A percentile compares a stretch with the other conserved stretches of the same genome.
Conservation (phyloP, 2,888 invertebrate genomes). For the Gasteruption jaculator region DNA sequence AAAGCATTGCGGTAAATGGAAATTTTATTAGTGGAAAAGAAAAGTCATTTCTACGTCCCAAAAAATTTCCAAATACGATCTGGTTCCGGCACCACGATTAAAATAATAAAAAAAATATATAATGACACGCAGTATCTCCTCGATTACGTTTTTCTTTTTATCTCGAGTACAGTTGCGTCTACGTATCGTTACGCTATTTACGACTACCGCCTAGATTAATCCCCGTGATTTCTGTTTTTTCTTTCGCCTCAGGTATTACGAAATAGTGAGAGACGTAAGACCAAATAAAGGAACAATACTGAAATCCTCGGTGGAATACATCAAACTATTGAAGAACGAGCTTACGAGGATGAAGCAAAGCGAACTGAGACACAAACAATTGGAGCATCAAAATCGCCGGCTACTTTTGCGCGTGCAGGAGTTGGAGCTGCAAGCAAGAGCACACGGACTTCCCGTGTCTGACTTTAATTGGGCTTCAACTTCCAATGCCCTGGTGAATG, state of each 20-base stretch:
- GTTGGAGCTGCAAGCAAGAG: conserved; percentile 71
- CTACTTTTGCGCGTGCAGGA: conserved; percentile 79
- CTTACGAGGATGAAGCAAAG: conserved; percentile 70
- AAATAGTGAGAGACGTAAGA: conserved; percentile 81
- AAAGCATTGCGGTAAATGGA: no score
- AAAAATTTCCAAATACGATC: neutral
- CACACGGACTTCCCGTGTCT: conserved; percentile 67
- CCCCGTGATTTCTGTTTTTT: conserved; percentile 3
- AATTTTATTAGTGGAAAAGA: neutral
- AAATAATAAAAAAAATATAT: conserved; percentile 4
- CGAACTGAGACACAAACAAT: conserved; percentile 73
- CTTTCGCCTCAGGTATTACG: conserved; percentile 62
- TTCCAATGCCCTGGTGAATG: conserved; percentile 38
- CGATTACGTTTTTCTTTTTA: conserved; percentile 5
- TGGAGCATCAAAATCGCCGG: conserved; percentile 79
- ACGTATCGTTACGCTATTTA: no score
- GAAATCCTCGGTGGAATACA: conserved; percentile 97
- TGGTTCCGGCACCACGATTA: no score
- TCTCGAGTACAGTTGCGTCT: no score
- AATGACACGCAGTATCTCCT: conserved; percentile 1
- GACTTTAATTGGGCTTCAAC: conserved; percentile 58
- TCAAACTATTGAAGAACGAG: conserved; percentile 75
- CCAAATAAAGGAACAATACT: conserved; percentile 95
- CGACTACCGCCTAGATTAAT: neutral
- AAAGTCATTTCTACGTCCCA: neutral